phyloP scores from a whole-genome alignment of 2,888 invertebrate genomes.

The Drosophila koepferae region DNA sequence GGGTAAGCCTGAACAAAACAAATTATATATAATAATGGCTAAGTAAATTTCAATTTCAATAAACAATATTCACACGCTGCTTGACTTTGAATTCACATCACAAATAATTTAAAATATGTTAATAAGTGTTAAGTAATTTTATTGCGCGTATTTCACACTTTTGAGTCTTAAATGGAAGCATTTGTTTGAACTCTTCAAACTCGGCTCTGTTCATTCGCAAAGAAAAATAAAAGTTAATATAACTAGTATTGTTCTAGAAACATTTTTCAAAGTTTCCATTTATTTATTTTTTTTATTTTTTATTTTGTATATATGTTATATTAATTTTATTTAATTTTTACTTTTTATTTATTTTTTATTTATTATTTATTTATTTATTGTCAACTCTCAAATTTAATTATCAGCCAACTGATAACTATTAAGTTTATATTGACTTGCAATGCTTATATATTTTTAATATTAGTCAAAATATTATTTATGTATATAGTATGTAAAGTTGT shows the following conservation, averaged over 20 bases:
- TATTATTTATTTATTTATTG: too few relatives aligned
- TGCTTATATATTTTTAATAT: not conserved
- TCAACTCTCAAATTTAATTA: not conserved
- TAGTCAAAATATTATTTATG: not conserved
- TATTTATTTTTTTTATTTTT: too few relatives aligned
- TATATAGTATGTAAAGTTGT: too few relatives aligned
- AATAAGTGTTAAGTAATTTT: not conserved
- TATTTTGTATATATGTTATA: too few relatives aligned
- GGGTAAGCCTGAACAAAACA: slow-evolving; percentile 68
- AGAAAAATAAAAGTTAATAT: not conserved
- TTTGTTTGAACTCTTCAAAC: not conserved
- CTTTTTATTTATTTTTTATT: too few relatives aligned
- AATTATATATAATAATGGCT: not conserved
- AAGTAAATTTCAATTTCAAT: not conserved
- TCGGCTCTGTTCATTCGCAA: not conserved
- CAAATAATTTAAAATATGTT: not conserved
- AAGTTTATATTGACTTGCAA: not conserved
- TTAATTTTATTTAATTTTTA: too few relatives aligned
- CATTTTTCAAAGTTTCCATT: too few relatives aligned
- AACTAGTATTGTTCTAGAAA: not conserved
- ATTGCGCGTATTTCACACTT: not conserved
- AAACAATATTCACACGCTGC: not conserved
- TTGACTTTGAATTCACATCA: too few relatives aligned
- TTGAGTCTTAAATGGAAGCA: not conserved
- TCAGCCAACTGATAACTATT: not conserved